Conservation (phyloP, 2,113 vertebrate genomes). For the Halcyon malimbica region DNA sequence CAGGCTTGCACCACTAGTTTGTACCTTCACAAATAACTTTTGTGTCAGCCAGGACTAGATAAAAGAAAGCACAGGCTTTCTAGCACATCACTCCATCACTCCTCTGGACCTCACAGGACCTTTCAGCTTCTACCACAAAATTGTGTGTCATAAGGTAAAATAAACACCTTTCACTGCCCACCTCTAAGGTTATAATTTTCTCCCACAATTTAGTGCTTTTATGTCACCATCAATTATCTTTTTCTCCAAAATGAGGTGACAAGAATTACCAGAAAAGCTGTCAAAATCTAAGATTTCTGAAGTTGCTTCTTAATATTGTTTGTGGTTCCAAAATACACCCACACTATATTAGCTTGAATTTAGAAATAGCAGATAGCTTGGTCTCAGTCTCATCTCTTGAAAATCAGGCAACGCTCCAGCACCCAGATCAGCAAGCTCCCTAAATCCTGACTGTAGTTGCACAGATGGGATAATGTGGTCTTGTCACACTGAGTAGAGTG, state of each 20-base stretch:
- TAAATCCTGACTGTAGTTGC: background rate
- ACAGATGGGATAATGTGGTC: fast-evolving
- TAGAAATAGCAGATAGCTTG: background rate
- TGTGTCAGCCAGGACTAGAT: background rate
- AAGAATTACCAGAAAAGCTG: background rate
- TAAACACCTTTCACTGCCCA: background rate
- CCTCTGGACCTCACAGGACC: background rate
- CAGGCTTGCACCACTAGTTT: background rate
- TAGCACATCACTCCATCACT: background rate
- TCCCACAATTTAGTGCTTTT: background rate
- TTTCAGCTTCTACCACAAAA: background rate
- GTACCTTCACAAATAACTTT: background rate
- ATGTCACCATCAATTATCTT: background rate
- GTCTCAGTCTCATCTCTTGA: background rate
- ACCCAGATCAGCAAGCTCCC: background rate
- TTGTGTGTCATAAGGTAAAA: background rate
- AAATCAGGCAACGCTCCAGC: background rate
- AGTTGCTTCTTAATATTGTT: background rate
- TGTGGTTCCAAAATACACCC: background rate
- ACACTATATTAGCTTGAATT: background rate
- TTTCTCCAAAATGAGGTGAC: background rate
- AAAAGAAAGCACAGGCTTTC: background rate
- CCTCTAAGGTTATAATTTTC: background rate
- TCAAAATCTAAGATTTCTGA: background rate
- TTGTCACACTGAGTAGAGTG: background rate